Percentiles rank a stretch among this genome's conserved stretches.
phyloP scores from a whole-genome alignment of 1,140 invertebrate species.

The Drosophila busckii region DNA sequence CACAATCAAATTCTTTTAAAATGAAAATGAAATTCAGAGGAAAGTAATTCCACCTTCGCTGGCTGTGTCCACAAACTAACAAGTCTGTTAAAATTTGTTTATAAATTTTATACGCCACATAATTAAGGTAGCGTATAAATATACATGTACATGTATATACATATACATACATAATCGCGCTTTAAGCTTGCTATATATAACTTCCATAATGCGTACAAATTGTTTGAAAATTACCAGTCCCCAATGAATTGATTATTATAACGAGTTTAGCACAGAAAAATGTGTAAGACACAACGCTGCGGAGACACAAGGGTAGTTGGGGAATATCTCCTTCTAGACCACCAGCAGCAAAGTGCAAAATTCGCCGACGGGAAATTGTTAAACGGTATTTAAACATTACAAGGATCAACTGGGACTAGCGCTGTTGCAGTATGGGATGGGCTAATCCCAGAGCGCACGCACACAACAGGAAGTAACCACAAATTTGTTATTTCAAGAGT shows the following conservation, averaged over 20 bases:
- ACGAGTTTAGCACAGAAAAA: constrained; percentile 17
- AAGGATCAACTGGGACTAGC: constrained; percentile 19
- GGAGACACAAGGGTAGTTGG: constrained; percentile 34
- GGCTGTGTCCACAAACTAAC: no score
- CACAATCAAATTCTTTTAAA: no score
- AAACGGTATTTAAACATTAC: constrained; percentile 71
- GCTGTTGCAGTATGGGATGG: constrained; percentile 12
- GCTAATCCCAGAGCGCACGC: constrained; percentile 69
- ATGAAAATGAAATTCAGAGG: no score
- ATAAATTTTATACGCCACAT: no score
- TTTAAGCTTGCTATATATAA: not conserved
- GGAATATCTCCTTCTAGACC: constrained; percentile 15
- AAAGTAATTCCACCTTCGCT: no score
- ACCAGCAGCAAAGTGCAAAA: constrained; percentile 29
- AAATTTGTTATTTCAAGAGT: constrained; percentile 72
- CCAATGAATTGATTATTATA: constrained; percentile 42
- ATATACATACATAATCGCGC: no score
- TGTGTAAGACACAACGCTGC: constrained; percentile 5
- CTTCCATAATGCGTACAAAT: constrained; percentile 62
- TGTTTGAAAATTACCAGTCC: constrained; percentile 57
- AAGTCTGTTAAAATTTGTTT: no score
- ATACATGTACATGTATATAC: no score
- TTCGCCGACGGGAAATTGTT: constrained; percentile 65
- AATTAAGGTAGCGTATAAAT: no score
- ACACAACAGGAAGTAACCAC: constrained; percentile 71